Evolutionary conservation across 2,113 vertebrate species (phyloP).

Genomic region (Pelobates fuscus): DNA sequence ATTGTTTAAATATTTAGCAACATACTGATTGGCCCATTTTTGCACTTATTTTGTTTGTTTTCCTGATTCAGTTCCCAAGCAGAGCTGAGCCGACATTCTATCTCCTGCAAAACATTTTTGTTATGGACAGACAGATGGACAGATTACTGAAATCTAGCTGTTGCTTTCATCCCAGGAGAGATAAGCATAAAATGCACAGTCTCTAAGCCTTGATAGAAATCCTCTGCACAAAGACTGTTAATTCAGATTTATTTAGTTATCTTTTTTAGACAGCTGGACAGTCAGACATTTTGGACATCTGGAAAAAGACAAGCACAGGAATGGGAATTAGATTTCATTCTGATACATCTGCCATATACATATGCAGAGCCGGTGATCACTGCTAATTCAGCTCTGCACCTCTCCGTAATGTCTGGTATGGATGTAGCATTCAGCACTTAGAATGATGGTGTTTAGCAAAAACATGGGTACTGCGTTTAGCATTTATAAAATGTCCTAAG

Average conservation of each 20-base stretch:
- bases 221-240: slow-evolving; percentile 1
- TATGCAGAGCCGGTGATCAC: not conserved
- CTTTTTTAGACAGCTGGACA: slow-evolving; percentile 9
- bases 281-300: slow-evolving; percentile 17
- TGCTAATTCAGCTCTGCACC: not conserved
- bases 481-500: too few species aligned
- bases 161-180: too few species aligned
- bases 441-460: too few species aligned
- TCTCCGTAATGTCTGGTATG: not conserved
- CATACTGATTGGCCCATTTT: too few species aligned
- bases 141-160: not conserved
- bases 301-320: slow-evolving; percentile 31
- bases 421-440: not conserved
- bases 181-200: too few species aligned
- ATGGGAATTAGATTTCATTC: slow-evolving; percentile 3
- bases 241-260: slow-evolving; percentile 22
- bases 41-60: too few species aligned
- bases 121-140: not conserved
- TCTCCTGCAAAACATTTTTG: not conserved
- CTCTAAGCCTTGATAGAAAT: not conserved
- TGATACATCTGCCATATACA: slow-evolving; percentile 11
- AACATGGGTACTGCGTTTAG: too few species aligned
- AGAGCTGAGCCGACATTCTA: too few species aligned
- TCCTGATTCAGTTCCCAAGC: too few species aligned
- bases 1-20: too few species aligned